phyloP scores from a whole-genome alignment of 2,888 invertebrate genomes.

The Invenusta paracnida region DNA sequence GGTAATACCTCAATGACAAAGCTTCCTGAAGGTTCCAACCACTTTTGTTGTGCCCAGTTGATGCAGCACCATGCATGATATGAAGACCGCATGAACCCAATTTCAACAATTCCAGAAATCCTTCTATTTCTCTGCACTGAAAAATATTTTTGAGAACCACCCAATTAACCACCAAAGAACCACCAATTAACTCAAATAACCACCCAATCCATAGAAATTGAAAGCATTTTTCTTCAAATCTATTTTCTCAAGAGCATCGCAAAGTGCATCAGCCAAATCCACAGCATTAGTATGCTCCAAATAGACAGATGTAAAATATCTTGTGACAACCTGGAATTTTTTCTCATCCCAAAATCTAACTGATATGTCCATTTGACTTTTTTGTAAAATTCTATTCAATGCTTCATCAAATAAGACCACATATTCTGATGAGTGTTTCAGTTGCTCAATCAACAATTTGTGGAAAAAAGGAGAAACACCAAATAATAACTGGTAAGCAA shows the following conservation, averaged over 20 bases:
- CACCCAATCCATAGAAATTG: neutral
- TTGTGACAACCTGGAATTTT: neutral
- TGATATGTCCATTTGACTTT: neutral
- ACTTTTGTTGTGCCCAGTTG: neutral
- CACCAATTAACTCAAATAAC: no score
- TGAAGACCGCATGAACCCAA: neutral
- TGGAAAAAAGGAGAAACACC: neutral
- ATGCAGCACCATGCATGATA: neutral
- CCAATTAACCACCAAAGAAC: no score
- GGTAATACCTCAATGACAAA: neutral
- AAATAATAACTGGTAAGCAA: neutral
- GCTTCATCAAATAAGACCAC: no score
- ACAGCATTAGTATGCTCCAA: neutral
- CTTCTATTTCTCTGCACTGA: neutral
- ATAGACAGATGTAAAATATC: neutral
- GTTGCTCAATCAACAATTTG: neutral
- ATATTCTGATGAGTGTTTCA: neutral
- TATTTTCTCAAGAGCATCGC: neutral
- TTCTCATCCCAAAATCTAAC: neutral
- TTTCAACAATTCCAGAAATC: neutral
- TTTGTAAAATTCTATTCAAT: no score
- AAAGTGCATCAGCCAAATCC: neutral
- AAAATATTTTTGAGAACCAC: neutral
- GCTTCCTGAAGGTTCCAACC: neutral
- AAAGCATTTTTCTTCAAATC: neutral